Evolutionary conservation across 2,888 invertebrate genomes (phyloP), one percentile per base, ranked within the genome.

Genomic region (Limnephilus auricula): DNA sequence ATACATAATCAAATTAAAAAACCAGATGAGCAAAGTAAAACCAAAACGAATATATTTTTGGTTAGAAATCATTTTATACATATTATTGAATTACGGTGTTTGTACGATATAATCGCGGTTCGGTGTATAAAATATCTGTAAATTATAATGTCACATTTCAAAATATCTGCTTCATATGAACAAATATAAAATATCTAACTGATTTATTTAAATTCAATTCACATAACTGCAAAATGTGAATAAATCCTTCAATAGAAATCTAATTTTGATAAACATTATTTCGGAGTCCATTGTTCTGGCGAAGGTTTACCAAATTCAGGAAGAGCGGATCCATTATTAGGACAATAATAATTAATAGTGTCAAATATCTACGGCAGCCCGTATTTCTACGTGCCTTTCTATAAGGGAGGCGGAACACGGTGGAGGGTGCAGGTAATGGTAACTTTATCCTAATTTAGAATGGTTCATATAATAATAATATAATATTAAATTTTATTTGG

Each of bases 361-460:
- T 88, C 79, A 88, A 88, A 88, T 88, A 88, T 78, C 87, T 88
- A 32, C 37, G 34, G 65, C 37, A n/a, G 87, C 31, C 25, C 78
- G 87, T 31, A 50, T 86, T 86, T 50, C 30, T 25, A 25, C 40
- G 84, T 40, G 25, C 65, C 65, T 65, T 50, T 25, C 65, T 65
- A 65, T 65, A 0, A 25, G 25, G 65, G 25, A 65, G 65, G 2
- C n/a, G 25, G 5, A n/a, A 65, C 6, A n/a, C 65, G 2, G 9
- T 65, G 65, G 65, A 65, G 25, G 25, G 6, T 65, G 65, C 65
- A 9, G 10, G 6, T n/a, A 65, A 9, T 65, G 25, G 65, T 65
- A 25, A 40, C 40, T 40, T n/a, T n/a, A n/a, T n/a, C n/a, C n/a
- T n/a, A n/a, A n/a, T n/a, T n/a, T n/a, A n/a, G n/a, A n/a, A n/a